Base-by-base conservation (phyloP, 35 echinoderm and acorn worm species). In the Antedon bifida region DNA sequence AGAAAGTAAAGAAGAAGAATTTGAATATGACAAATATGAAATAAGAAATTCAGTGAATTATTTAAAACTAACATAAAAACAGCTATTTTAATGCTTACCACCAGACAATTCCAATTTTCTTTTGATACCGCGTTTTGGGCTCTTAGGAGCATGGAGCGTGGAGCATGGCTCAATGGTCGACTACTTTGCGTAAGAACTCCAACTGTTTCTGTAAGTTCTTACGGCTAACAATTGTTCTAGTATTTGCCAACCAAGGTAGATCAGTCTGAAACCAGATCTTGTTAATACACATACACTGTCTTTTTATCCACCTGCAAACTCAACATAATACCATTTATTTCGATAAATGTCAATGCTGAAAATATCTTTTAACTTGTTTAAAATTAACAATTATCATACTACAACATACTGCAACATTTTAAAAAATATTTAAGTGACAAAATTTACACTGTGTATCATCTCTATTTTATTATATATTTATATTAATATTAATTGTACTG, bases 101-200 rank as follows among this genome's bases (percentile, higher is more conserved):
- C 91, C 91, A 80, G 90, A 84, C 88, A 95, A 88, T 75, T 87
- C 94, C 45, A 96, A 75, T 83, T 96, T 96, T n/a, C 93, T 89
- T 79, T 96, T 96, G 28, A 96, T 75, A 13, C 90, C 90, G 0
- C 76, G 82, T 34, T 86, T 92, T 0, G 30, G 78, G 51, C 87
- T 73, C 79, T 90, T 91, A 82, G n/a, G n/a, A n/a, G n/a, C n/a
- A n/a, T n/a, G n/a, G n/a, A n/a, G n/a, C n/a, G n/a, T n/a, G 86
- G 88, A n/a, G n/a, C n/a, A 28, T 46, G 73, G 26, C 88, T 73
- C 39, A 83, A 83, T 0, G 82, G 87, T 23, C 45, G 82, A 3
- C 81, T n/a, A n/a, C n/a, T n/a, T 76, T 21, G 76, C 83, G 21
- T 90, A 85, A 3, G 82, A 74, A 39, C 86, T 77, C 5, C 92